A percentile compares a stretch with the other conserved stretches of the same genome.
Evolutionary conservation across 2,888 invertebrate genomes (phyloP).

Genomic region (Agapetus fuscipes): DNA sequence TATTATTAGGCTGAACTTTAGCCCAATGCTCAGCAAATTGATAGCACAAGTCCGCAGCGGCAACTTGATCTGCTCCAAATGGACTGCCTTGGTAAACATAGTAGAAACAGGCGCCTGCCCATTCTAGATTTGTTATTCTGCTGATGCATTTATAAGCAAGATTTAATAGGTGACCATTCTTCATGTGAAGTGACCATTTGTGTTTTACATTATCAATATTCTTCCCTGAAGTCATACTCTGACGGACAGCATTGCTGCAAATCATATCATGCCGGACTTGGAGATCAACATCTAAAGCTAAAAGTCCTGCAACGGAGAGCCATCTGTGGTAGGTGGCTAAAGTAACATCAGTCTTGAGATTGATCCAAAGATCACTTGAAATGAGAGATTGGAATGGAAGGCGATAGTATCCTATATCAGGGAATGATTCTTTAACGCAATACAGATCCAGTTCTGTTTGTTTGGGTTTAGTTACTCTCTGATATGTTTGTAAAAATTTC

Average conservation of each 20-base stretch:
- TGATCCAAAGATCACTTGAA: conserved; percentile 43
- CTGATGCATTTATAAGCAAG: conserved; percentile 41
- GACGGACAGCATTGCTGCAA: conserved; percentile 43
- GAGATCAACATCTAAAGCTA: conserved; percentile 35
- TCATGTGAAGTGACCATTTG: conserved; percentile 37
- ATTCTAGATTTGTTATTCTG: conserved; percentile 44
- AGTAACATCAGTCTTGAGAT: conserved; percentile 43
- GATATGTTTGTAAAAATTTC: conserved; percentile 38
- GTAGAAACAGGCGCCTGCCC: conserved; percentile 45
- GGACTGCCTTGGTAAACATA: conserved; percentile 42
- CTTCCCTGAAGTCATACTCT: conserved; percentile 35
- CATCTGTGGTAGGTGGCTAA: conserved; percentile 41
- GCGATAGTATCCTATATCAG: conserved; percentile 41
- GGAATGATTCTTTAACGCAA: conserved; percentile 42
- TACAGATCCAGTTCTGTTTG: conserved; percentile 43
- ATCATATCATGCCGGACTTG: conserved; percentile 45
- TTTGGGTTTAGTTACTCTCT: conserved; percentile 36
- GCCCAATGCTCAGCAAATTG: conserved; percentile 45
- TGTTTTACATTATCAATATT: too few relatives aligned
- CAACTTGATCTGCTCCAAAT: conserved; percentile 44
- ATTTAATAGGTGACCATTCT: conserved; percentile 38
- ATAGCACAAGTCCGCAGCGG: conserved; percentile 41
- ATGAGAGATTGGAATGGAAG: conserved; percentile 42
- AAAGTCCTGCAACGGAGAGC: conserved; percentile 36
- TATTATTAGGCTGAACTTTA: conserved; percentile 38